phyloP scores from a whole-genome alignment of 2,113 vertebrate species.

The Mirounga angustirostris region DNA sequence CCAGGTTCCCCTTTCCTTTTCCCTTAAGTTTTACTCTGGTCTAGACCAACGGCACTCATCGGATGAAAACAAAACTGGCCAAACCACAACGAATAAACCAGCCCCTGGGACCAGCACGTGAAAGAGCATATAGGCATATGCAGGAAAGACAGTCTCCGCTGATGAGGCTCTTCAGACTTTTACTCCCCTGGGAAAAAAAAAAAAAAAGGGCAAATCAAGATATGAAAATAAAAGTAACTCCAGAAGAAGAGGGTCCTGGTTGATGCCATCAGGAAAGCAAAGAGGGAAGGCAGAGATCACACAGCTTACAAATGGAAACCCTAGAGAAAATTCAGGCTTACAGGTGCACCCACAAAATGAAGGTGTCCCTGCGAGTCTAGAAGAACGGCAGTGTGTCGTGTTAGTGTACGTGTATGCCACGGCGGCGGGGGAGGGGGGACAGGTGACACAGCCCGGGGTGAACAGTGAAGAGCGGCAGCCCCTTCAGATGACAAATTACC shows the following conservation, averaged over 20 bases:
- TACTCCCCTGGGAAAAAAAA: neutral
- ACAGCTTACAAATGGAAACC: constrained; percentile 36
- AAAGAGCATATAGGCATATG: neutral
- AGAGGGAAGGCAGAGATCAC: neutral
- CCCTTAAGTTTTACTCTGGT: neutral
- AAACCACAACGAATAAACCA: constrained; percentile 3
- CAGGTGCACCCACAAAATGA: neutral
- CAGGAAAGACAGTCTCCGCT: neutral
- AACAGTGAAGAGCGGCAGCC: neutral
- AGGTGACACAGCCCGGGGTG: neutral
- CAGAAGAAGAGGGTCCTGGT: neutral
- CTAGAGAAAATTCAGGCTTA: neutral
- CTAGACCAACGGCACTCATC: neutral
- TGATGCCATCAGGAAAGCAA: neutral
- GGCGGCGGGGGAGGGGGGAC: neutral
- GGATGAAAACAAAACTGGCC: constrained; percentile 39
- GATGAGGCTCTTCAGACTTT: neutral
- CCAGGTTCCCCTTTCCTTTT: neutral
- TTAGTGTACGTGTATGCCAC: neutral
- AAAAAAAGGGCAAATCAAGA: neutral
- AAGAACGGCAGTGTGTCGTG: fast-evolving
- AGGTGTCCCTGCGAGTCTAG: neutral
- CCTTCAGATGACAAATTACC: neutral
- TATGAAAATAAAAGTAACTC: constrained; percentile 47
- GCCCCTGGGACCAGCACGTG: neutral